Base-by-base conservation (phyloP, 2,113 vertebrate species). In the Pitta sordida region DNA sequence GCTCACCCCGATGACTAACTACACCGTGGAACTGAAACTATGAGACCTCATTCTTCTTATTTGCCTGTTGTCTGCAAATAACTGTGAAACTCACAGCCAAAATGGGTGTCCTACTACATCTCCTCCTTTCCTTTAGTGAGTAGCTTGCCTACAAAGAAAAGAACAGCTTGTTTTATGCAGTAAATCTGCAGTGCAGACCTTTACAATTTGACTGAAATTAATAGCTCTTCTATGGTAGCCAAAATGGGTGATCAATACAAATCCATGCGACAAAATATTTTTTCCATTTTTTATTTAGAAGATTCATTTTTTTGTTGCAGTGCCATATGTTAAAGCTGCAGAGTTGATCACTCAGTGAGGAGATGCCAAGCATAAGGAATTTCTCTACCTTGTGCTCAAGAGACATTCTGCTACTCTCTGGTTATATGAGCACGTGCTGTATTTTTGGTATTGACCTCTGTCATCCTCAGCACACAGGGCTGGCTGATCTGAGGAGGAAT, bases 391-490 rank as follows among this genome's bases (percentile, higher is more conserved):
- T 86, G 76, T 56, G 48, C 69, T 88, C 15, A 17, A 24, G 78
- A 92, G 60, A 46, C 46, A 43, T 46, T 46, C 69, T 78, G 56
- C 77, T 81, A 39, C 56, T 81, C 83, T 91, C 62, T 92, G 58
- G 36, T 92, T 92, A 73, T 26, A 29, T 68, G 88, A 84, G 56
- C 49, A 56, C 49, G n/a, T 12, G 7, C 7, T 11, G 19, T 87
- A 87, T 87, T 93, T 95, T 93, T 76, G 41, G 67, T 79, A 30
- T 37, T n/a, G 86, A 93, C 62, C 62, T 71, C 83, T 94, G 49
- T 41, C 69, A 82, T 59, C 59, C 91, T 77, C 63, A 85, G 63
- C 37, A 60, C 49, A 37, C 17, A 43, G n/a, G 41, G 14, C 36
- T 67, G 79, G 19, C 58, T 46, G 37, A 76, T 55, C 59, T 62